Conservation (phyloP, 2,113 vertebrate genomes). For the Calidris pugnax region DNA sequence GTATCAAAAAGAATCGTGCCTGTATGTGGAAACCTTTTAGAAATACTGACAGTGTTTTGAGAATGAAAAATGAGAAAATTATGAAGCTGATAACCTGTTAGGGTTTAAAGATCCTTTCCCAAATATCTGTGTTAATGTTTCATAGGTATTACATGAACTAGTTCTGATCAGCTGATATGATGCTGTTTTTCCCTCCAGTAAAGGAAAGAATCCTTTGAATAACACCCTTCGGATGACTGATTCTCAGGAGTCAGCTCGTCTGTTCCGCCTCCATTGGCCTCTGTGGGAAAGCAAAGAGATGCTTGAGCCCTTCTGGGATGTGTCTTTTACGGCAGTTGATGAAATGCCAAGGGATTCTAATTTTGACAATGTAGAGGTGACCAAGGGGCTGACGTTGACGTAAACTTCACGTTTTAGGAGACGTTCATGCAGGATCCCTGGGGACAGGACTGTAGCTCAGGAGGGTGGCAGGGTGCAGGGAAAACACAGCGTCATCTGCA, state of each 20-base stretch:
- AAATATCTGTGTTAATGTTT: background rate
- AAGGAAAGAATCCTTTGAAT: conserved; percentile 11
- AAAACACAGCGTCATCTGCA: background rate
- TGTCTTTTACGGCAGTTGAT: background rate
- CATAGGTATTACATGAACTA: background rate
- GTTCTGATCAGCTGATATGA: conserved; percentile 14
- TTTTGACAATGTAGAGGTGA: background rate
- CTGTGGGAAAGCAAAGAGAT: background rate
- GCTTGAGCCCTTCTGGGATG: background rate
- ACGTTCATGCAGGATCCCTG: background rate
- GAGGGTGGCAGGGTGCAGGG: background rate
- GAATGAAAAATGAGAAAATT: conserved; percentile 1
- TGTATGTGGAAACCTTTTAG: background rate
- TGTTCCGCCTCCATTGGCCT: background rate
- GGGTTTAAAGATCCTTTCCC: background rate
- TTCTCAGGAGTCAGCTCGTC: background rate
- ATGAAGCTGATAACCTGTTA: background rate
- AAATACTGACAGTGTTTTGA: background rate
- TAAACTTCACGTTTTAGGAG: background rate
- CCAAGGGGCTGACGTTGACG: background rate
- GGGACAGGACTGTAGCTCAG: background rate
- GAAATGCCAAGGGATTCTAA: background rate
- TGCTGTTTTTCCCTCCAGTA: background rate
- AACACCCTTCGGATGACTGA: background rate
- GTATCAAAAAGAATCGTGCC: background rate